phyloP scores from a whole-genome alignment of 2,113 vertebrate species.

The Orcinus orca region DNA sequence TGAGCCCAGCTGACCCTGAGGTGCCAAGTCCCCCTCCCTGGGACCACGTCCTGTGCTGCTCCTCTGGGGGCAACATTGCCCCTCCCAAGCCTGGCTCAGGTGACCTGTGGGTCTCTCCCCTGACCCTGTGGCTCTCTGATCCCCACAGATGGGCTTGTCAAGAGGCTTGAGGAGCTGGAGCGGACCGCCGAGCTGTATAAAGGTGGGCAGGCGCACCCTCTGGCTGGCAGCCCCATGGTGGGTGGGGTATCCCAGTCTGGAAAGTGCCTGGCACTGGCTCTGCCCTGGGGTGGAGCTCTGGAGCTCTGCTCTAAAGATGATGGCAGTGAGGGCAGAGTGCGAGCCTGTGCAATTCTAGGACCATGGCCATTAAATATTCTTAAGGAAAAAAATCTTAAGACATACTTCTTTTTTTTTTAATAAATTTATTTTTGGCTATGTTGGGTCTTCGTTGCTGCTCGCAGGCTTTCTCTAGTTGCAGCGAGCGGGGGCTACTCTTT shows the following conservation, averaged over 20 bases:
- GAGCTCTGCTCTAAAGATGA: background rate
- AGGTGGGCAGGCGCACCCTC: constrained; percentile 82
- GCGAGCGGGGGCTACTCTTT: too few species aligned
- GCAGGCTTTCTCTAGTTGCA: too few species aligned
- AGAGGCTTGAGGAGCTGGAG: constrained; percentile 96
- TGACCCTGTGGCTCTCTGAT: background rate
- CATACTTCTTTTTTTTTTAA: background rate
- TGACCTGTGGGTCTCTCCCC: background rate
- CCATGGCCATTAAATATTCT: background rate
- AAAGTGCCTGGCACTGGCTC: accelerated
- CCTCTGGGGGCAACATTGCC: background rate
- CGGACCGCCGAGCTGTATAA: constrained; percentile 97
- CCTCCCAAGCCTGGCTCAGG: too few species aligned
- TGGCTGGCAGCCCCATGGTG: background rate
- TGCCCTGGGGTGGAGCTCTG: too few species aligned
- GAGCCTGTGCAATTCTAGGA: background rate
- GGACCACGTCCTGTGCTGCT: background rate
- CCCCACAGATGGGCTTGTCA: constrained; percentile 93
- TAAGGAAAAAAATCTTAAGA: background rate
- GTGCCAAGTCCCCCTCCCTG: background rate
- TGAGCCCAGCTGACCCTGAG: background rate
- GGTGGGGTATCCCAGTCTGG: accelerated
- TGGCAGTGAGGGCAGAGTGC: background rate
- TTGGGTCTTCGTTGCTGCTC: too few species aligned
- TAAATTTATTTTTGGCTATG: too few species aligned